Base-by-base conservation (phyloP, 2,113 vertebrate species). In the Oncorhynchus keta region DNA sequence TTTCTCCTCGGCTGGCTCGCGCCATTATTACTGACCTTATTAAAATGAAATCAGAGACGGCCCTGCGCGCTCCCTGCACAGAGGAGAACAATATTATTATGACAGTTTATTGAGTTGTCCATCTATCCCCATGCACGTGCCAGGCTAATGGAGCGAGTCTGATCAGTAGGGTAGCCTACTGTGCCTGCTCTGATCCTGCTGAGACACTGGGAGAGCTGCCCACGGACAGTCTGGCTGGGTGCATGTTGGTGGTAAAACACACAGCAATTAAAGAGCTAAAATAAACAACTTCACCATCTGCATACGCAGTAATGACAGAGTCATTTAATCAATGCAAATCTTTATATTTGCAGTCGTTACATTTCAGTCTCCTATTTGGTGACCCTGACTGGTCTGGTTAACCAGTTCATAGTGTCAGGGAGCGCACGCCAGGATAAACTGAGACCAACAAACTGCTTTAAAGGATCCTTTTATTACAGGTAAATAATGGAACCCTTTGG, bases 11-110 rank as follows among this genome's bases (percentile, higher is more conserved):
- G 94, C 93, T 95, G 92, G 91, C 93, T 94, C 75, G 92, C 89
- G 90, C 95, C 94, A 95, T 97, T 95, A 97, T 96, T 95, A 93
- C 94, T 96, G 96, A 97, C 96, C 96, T 97, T 97, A 97, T 96
- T 98, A 97, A 96, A 96, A 96, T 94, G 94, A 95, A 95, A 96
- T 95, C 92, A 95, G 93, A 95, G 95, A 87, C 80, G 76, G 73
- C 82, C 86, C 81, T 82, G 84, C 81, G 68, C 81, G 87, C 90
- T 91, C 84, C 81, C 88, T 82, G 87, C 82, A 80, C 89, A 74
- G 48, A 78, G 55, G 51, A 68, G 72, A 80, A 83, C 69, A 72
- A 72, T 76, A 83, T 72, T 75, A 70, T 73, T 70, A 26, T 55
- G 18, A 24, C 28, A 48, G 9, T 71, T 71, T 68, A 39, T 66